These are phyloP conservation scores for Pseudomyrmex sp. DNA, from an alignment of 1,140 invertebrate species.

Conservation along the genomic window DNA sequence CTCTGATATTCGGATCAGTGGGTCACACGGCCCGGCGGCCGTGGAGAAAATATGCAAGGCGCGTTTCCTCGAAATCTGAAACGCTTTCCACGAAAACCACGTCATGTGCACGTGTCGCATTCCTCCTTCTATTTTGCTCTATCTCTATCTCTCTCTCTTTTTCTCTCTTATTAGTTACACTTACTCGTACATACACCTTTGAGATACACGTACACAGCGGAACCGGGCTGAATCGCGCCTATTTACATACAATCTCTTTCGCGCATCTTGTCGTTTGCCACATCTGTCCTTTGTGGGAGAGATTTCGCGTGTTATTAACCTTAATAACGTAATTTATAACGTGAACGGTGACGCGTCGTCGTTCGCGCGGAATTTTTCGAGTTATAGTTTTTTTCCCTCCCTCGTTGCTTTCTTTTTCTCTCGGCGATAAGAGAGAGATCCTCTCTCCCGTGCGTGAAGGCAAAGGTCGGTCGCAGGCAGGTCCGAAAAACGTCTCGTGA, in stretches of 20 bases:
- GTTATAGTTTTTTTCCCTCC: too few relatives aligned
- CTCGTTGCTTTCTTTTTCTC: too few relatives aligned
- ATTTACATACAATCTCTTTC: slow-evolving; percentile 56
- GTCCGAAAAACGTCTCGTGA: slow-evolving; percentile 42
- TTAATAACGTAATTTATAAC: slow-evolving; percentile 31
- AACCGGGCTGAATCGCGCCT: slow-evolving; percentile 12
- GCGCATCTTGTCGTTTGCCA: slow-evolving; percentile 38
- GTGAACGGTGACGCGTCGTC: neutral
- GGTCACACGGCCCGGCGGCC: slow-evolving; percentile 26
- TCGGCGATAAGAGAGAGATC: slow-evolving; percentile 1
- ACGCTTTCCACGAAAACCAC: slow-evolving; percentile 7
- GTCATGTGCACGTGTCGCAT: neutral
- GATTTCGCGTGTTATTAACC: slow-evolving; percentile 32
- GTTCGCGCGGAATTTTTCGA: too few relatives aligned
- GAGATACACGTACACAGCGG: neutral
- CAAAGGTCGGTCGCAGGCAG: slow-evolving; percentile 25
- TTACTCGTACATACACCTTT: too few relatives aligned
- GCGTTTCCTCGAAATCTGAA: slow-evolving; percentile 30
- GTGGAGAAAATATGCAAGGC: slow-evolving; percentile 38
- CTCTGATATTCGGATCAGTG: slow-evolving; percentile 6
- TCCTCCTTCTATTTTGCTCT: neutral
- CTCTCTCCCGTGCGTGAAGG: neutral
- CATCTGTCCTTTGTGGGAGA: slow-evolving; percentile 50
- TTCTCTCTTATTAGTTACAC: too few relatives aligned
- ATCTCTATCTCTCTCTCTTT: too few relatives aligned